phyloP scores from a whole-genome alignment of 1,140 invertebrate genomes.

The Stegodyphus dumicola region DNA sequence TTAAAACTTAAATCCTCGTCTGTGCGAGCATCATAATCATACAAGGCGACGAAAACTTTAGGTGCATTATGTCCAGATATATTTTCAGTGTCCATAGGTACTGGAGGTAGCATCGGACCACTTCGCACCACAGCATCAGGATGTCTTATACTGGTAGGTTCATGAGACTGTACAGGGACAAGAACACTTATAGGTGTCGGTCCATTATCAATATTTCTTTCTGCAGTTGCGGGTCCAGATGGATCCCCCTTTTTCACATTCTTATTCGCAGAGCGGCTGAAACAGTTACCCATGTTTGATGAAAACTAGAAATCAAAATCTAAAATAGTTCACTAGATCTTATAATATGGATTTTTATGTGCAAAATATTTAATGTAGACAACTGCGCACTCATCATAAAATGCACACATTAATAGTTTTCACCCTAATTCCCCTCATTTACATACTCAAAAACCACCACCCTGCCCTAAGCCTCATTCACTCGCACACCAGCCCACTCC shows the following conservation, averaged over 20 bases:
- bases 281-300: constrained; percentile 58
- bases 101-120: constrained; percentile 52
- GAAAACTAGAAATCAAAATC: not conserved
- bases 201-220: constrained; percentile 57
- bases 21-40: constrained; percentile 98
- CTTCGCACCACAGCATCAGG: constrained; percentile 30
- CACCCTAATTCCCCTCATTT: not conserved
- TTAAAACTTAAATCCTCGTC: constrained; percentile 98
- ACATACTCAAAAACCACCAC: constrained; percentile 17
- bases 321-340: not conserved
- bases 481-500: constrained; percentile 22
- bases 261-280: constrained; percentile 50
- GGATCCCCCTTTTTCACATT: constrained; percentile 53
- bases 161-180: constrained; percentile 57
- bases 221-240: not conserved
- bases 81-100: constrained; percentile 40
- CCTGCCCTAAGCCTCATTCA: constrained; percentile 39
- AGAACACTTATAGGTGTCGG: constrained; percentile 34
- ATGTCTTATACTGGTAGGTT: constrained; percentile 51
- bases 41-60: constrained; percentile 93
- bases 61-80: constrained; percentile 31
- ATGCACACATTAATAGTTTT: not conserved
- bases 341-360: too few relatives aligned
- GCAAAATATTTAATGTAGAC: too few relatives aligned
- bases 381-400: too few relatives aligned